Conservation (phyloP, 2,888 invertebrate genomes). For the Eupithecia pulchellata region DNA sequence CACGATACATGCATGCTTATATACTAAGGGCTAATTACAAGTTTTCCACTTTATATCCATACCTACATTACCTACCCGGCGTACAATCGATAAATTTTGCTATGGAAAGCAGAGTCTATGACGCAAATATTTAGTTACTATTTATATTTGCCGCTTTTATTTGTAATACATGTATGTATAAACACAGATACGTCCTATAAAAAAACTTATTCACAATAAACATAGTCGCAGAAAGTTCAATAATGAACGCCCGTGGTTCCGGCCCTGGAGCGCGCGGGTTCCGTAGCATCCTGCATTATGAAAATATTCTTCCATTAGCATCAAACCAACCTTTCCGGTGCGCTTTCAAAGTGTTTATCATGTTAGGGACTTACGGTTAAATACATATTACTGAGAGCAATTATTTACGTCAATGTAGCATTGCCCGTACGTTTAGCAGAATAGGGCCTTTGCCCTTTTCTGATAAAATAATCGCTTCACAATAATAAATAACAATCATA, state of each 20-base stretch:
- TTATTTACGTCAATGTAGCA: neutral
- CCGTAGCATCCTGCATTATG: conserved; percentile 48
- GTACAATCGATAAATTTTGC: neutral
- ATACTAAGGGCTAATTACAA: too few species aligned
- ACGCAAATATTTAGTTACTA: too few species aligned
- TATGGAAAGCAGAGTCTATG: neutral
- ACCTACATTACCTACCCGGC: too few species aligned
- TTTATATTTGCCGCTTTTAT: neutral
- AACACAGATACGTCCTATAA: neutral
- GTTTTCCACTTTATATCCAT: too few species aligned
- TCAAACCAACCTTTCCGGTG: conserved; percentile 35
- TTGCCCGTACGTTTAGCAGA: neutral
- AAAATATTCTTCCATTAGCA: conserved; percentile 62
- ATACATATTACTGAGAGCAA: neutral
- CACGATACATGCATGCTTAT: too few species aligned
- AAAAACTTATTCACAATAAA: neutral
- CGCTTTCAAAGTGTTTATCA: conserved; percentile 32
- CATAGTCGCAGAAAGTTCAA: conserved; percentile 49
- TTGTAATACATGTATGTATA: neutral
- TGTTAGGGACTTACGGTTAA: neutral
- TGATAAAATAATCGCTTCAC: too few species aligned
- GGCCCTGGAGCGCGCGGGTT: neutral
- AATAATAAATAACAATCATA: too few species aligned
- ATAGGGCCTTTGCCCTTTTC: too few species aligned
- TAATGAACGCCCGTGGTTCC: conserved; percentile 54